Percentiles rank a stretch among this genome's conserved stretches.
phyloP scores from a whole-genome alignment of 2,797 vertebrate genomes.

The Chanos chanos region DNA sequence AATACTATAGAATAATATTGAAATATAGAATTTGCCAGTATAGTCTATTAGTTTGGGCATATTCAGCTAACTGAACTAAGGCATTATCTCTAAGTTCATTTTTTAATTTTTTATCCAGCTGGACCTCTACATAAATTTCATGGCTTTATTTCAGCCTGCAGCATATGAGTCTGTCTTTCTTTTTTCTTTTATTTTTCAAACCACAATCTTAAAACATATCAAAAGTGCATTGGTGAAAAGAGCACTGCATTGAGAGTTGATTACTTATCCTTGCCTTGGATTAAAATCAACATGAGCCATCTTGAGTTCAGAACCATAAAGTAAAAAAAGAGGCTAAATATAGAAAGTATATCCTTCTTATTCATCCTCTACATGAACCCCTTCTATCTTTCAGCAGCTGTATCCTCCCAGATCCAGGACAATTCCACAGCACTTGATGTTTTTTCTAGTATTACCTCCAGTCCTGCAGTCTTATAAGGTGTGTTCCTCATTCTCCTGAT shows the following conservation, averaged over 20 bases:
- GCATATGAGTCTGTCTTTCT: conserved; percentile 13
- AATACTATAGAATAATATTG: neutral
- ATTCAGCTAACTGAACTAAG: no score
- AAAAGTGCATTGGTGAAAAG: conserved; percentile 33
- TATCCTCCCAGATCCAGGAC: neutral
- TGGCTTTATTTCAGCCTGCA: conserved; percentile 13
- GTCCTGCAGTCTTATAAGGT: no score
- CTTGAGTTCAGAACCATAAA: conserved; percentile 8
- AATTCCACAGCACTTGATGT: no score
- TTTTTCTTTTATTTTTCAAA: no score
- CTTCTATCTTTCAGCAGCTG: neutral
- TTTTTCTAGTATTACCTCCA: no score
- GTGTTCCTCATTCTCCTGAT: no score
- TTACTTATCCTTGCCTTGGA: conserved; percentile 10
- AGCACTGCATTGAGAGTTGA: conserved; percentile 26
- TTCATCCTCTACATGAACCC: neutral
- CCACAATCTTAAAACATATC: no score
- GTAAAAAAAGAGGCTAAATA: neutral
- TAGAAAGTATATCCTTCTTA: conserved; percentile 1
- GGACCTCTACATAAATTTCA: no score
- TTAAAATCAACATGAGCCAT: conserved; percentile 6
- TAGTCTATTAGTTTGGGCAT: no score
- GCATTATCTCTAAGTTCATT: no score
- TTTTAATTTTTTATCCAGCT: no score
- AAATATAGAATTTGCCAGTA: no score